Evolutionary conservation across 2,888 invertebrate species (phyloP).

Genomic region (Cantharis lateralis): DNA sequence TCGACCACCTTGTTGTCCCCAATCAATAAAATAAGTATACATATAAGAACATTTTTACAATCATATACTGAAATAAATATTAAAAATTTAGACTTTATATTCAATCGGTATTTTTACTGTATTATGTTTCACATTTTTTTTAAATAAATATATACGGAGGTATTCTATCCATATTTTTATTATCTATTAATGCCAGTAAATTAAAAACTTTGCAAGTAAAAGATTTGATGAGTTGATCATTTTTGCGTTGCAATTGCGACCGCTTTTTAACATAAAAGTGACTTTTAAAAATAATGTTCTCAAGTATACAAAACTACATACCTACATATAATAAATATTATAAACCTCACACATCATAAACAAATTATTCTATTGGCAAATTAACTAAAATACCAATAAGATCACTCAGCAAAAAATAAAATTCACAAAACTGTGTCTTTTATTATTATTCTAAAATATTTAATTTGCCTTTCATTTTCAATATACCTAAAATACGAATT

Average conservation of each 20-base stretch:
- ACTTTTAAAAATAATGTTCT: background rate
- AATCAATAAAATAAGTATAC: conserved; percentile 32
- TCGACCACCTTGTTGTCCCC: conserved; percentile 28
- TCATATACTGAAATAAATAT: conserved; percentile 25
- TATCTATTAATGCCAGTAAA: background rate
- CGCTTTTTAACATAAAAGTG: too few relatives aligned
- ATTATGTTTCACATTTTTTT: conserved; percentile 11
- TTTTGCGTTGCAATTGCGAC: background rate
- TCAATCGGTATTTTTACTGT: conserved; percentile 21
- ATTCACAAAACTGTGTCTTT: too few relatives aligned
- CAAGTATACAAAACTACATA: background rate
- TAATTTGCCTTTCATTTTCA: too few relatives aligned
- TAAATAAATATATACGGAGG: background rate
- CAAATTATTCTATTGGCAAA: background rate
- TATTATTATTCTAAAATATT: too few relatives aligned
- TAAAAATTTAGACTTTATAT: conserved; percentile 25
- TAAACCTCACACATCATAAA: background rate
- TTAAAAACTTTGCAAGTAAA: background rate
- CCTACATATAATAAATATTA: background rate
- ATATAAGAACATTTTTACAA: conserved; percentile 31
- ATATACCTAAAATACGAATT: too few relatives aligned
- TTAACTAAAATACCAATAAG: background rate
- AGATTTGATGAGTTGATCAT: background rate
- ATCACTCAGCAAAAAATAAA: background rate
- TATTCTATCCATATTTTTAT: background rate